Percentiles rank a stretch among this genome's conserved stretches.
These are phyloP conservation scores for Pristionchus exspectatus DNA, from an alignment of 2,888 invertebrate species.

Conservation along the genomic window DNA sequence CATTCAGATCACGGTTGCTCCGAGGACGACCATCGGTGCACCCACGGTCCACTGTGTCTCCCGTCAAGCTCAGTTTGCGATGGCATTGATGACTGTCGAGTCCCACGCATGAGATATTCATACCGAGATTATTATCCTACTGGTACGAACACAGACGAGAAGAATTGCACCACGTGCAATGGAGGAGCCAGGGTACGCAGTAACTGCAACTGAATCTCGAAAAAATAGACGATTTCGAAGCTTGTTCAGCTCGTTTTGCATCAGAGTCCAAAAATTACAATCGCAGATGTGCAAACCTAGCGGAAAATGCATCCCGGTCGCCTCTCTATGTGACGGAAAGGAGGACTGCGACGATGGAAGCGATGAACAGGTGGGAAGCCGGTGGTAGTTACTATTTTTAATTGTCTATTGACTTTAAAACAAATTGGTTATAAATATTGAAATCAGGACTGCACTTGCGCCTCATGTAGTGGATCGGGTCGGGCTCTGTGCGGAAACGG, in stretches of 20 bases:
- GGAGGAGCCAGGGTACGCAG: neutral
- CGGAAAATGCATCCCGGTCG: neutral
- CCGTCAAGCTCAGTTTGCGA: slow-evolving; percentile 58
- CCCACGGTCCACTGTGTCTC: slow-evolving; percentile 54
- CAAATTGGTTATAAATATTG: no score
- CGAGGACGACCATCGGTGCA: neutral
- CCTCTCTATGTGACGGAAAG: slow-evolving; percentile 43
- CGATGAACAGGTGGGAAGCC: slow-evolving; percentile 59
- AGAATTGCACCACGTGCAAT: neutral
- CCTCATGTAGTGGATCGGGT: slow-evolving; percentile 66
- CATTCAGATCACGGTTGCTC: neutral
- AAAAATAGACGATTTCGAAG: no score
- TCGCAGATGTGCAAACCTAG: neutral
- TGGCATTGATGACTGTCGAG: slow-evolving; percentile 61
- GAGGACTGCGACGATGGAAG: slow-evolving; percentile 63
- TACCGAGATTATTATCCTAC: neutral
- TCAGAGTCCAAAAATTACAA: no score
- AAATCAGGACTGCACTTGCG: slow-evolving; percentile 68
- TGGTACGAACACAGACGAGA: neutral
- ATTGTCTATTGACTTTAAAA: no score
- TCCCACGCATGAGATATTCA: neutral
- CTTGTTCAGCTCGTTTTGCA: no score
- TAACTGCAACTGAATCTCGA: no score
- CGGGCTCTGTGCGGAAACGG: slow-evolving; percentile 68
- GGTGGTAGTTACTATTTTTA: neutral